A percentile compares a stretch with the other conserved stretches of the same genome.
Conservation (phyloP, 92 coral and sea anemone genomes). For the Paramuricea clavata region DNA sequence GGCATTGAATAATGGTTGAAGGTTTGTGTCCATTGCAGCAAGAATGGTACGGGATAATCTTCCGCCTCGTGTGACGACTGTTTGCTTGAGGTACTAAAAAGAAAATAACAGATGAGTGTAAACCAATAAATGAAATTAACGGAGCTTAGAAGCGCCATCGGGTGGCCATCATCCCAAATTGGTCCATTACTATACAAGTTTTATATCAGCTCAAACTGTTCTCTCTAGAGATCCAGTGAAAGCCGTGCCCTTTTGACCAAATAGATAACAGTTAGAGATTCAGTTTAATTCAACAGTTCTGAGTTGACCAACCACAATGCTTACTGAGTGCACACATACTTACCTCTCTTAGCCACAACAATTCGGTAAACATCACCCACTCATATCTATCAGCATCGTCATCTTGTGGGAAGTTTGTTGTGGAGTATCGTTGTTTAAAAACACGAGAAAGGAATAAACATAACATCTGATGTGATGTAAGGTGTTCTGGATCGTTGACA, state of each 20-base stretch:
- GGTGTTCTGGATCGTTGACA: neutral
- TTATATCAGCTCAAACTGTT: no score
- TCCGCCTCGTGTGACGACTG: neutral
- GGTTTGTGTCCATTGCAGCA: neutral
- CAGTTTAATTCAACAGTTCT: no score
- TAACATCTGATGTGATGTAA: slow-evolving; percentile 15
- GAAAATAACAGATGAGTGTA: neutral
- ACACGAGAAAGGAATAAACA: slow-evolving; percentile 10
- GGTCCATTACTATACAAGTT: no score
- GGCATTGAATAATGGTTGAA: slow-evolving; percentile 19
- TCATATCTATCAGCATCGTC: neutral
- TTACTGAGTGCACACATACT: neutral
- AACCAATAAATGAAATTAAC: neutral
- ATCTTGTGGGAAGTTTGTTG: neutral
- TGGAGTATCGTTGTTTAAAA: neutral
- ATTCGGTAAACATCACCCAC: slow-evolving; percentile 12
- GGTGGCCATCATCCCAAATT: no score
- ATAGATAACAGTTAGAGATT: no score
- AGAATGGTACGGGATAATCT: neutral
- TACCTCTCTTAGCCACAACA: slow-evolving; percentile 47
- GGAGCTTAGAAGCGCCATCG: no score
- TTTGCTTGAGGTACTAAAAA: slow-evolving; percentile 5
- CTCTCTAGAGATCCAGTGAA: no score
- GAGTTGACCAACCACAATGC: neutral
- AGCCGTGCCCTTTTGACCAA: no score